Base-by-base conservation (phyloP, 2,113 vertebrate genomes). In the Eulemur rufifrons region DNA sequence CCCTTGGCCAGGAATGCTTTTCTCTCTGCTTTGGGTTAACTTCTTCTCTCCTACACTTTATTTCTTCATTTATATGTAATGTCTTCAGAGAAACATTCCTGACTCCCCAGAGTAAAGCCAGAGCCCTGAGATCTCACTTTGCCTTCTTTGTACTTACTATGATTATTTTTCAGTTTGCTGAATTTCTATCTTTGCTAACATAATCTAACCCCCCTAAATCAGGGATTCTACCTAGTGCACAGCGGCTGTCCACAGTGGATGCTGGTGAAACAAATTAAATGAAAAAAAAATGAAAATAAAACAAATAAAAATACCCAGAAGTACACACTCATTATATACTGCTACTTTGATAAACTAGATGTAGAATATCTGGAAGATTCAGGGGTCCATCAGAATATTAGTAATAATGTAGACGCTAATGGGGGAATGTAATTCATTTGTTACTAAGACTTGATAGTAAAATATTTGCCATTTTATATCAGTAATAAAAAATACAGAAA, bases 381-480 rank as follows among this genome's bases (percentile, higher is more conserved):
- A 80, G n/a, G 17, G n/a, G 34, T 54, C 52, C 45, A 34, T 47
- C 9, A 56, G 73, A 80, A 78, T 85, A 64, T 81, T 64, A 81
- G 73, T 73, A 56, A 37, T 45, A 74, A 13, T 86, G 45, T 74
- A 25, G 18, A 18, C 73, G 32, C 12, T 37, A 54, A 9, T 39
- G 45, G 71, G 23, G 50, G n/a, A 64, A 86, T 93, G 63, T 64
- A 85, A 85, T 93, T 84, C 27, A 54, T 69, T 88, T 71, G n/a
- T 56, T 86, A 56, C 47, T 64, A 96, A 81, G 32, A 74, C 29
- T 56, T 74, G 54, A 64, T 45, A 95, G 50, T n/a, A 86, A 64
- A 86, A 80, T 90, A 56, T 56, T 90, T 96, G 81, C 13, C 45
- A 90, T 66, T 54, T 81, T 90, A 84, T 74, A 90, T 64, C 47